These are phyloP conservation scores for Syngnathus acus DNA, from an alignment of 2,797 vertebrate species.

Conservation along the genomic window DNA sequence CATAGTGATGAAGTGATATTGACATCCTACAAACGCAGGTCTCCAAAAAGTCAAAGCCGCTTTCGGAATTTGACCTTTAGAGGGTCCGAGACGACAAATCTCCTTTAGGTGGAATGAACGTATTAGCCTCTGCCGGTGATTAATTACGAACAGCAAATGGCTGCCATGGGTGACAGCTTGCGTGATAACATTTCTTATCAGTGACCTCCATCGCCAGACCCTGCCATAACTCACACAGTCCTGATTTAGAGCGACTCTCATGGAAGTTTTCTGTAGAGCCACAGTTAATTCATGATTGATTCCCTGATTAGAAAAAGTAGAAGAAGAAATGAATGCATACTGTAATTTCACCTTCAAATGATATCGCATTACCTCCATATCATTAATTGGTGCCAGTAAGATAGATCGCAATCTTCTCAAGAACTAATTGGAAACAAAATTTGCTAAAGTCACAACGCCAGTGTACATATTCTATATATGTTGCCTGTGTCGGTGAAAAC, in stretches of 20 bases:
- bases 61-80: slow-evolving; percentile 47
- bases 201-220: slow-evolving; percentile 33
- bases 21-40: slow-evolving; percentile 30
- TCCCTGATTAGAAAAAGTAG: not conserved
- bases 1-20: slow-evolving; percentile 40
- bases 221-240: slow-evolving; percentile 26
- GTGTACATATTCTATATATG: not conserved
- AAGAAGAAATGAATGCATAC: not conserved
- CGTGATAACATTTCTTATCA: slow-evolving; percentile 51
- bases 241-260: slow-evolving; percentile 24
- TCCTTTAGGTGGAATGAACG: slow-evolving; percentile 36
- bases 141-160: slow-evolving; percentile 57
- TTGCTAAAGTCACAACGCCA: not conserved
- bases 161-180: slow-evolving; percentile 46
- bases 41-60: slow-evolving; percentile 33
- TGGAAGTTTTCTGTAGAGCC: slow-evolving; percentile 16
- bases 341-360: not conserved
- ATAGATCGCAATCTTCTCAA: not conserved
- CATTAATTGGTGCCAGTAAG: not conserved
- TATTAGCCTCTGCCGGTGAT: slow-evolving; percentile 44
- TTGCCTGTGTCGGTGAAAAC: not conserved
- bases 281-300: slow-evolving; percentile 16
- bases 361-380: not conserved
- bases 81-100: slow-evolving; percentile 32
- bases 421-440: not conserved